phyloP scores from a whole-genome alignment of 2,113 vertebrate species.

The Austrofundulus limnaeus region DNA sequence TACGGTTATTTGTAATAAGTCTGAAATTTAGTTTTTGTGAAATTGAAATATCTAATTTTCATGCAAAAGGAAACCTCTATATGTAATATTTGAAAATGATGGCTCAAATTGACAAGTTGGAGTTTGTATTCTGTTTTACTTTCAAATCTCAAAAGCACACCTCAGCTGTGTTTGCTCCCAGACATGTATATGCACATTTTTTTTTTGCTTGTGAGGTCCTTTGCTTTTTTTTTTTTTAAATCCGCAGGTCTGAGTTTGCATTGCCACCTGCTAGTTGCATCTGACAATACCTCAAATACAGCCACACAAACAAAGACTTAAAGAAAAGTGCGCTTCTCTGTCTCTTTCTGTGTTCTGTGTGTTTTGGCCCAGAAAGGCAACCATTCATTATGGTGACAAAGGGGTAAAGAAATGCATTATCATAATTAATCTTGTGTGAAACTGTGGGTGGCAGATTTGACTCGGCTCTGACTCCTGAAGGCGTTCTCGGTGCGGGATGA shows the following conservation, averaged over 20 bases:
- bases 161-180: slow-evolving; percentile 29
- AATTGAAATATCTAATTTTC: no score
- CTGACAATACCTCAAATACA: slow-evolving; percentile 89
- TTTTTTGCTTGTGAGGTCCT: slow-evolving; percentile 12
- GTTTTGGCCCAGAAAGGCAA: slow-evolving; percentile 81
- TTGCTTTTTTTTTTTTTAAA: slow-evolving; percentile 64
- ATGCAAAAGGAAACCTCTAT: no score
- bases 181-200: slow-evolving; percentile 13
- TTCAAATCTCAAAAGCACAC: slow-evolving; percentile 19
- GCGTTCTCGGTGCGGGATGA: slow-evolving; percentile 44
- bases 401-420: slow-evolving; percentile 93
- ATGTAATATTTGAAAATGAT: no score
- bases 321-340: slow-evolving; percentile 84
- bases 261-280: slow-evolving; percentile 89
- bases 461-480: slow-evolving; percentile 67
- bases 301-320: slow-evolving; percentile 87
- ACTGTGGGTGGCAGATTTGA: slow-evolving; percentile 87
- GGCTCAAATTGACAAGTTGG: not conserved
- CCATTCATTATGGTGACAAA: slow-evolving; percentile 95
- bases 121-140: slow-evolving; percentile 14
- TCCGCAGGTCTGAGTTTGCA: slow-evolving; percentile 83
- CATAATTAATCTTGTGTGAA: slow-evolving; percentile 94
- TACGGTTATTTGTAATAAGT: no score
- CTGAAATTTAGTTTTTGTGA: not conserved
- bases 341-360: slow-evolving; percentile 71